Conservation (phyloP, 2,888 invertebrate species). For the Agrilus mali region DNA sequence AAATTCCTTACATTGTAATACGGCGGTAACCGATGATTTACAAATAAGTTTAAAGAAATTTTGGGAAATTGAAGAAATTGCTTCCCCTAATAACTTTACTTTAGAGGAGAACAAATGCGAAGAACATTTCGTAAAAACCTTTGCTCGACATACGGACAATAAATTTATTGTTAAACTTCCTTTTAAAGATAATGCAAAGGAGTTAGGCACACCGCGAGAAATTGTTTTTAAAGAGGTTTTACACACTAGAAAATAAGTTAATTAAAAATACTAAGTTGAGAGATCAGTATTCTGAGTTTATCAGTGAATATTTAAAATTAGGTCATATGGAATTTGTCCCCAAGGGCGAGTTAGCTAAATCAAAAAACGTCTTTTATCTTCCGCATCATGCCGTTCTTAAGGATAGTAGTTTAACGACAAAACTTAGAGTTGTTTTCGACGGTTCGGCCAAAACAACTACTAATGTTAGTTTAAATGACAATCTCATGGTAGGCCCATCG, state of each 20-base stretch:
- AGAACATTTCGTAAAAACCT: constrained; percentile 6
- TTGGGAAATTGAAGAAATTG: constrained; percentile 9
- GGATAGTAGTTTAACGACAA: too few species aligned
- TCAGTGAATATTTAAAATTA: constrained; percentile 11
- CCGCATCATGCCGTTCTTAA: too few species aligned
- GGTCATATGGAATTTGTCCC: constrained; percentile 9
- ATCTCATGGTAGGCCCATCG: too few species aligned
- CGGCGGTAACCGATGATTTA: neutral
- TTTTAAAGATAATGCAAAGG: constrained; percentile 6
- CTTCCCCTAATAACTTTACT: neutral
- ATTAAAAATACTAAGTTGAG: constrained; percentile 4
- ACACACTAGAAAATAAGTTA: constrained; percentile 8
- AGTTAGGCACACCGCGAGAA: constrained; percentile 7
- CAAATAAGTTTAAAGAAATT: too few species aligned
- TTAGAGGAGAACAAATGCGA: constrained; percentile 6
- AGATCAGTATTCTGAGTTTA: too few species aligned
- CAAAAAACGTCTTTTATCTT: too few species aligned
- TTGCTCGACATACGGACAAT: constrained; percentile 2
- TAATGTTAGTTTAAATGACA: too few species aligned
- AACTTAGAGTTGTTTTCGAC: too few species aligned
- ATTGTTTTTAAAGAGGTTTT: constrained; percentile 9
- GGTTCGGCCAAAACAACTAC: too few species aligned
- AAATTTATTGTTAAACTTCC: too few species aligned
- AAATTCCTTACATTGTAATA: neutral
- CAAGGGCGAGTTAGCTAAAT: neutral